Evolutionary conservation across 2,797 vertebrate genomes (phyloP).

Genomic region (Erpetoichthys calabaricus): DNA sequence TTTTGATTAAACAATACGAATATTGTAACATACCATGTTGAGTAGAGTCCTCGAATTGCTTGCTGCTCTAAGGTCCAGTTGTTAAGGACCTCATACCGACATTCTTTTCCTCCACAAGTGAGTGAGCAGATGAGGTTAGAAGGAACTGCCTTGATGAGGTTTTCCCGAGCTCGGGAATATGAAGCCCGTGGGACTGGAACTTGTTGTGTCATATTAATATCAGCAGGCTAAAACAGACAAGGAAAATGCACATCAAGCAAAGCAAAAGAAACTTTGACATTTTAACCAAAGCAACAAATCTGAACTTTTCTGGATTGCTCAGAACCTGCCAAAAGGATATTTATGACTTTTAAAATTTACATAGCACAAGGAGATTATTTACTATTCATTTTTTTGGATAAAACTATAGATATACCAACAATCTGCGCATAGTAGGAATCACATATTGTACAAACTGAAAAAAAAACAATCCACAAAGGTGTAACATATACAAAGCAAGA

Average conservation of each 20-base stretch:
- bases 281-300: too few relatives aligned
- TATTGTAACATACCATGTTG: constrained; percentile 50
- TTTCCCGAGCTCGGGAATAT: constrained; percentile 63
- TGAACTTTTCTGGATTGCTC: too few relatives aligned
- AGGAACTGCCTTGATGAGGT: constrained; percentile 54
- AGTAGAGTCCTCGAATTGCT: constrained; percentile 56
- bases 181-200: constrained; percentile 47
- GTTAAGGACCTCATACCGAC: constrained; percentile 59
- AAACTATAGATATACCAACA: too few relatives aligned
- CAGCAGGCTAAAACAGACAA: not conserved
- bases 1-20: not conserved
- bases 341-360: too few relatives aligned
- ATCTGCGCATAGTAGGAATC: too few relatives aligned
- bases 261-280: too few relatives aligned
- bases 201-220: constrained; percentile 24
- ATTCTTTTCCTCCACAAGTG: constrained; percentile 56
- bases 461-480: too few relatives aligned
- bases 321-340: too few relatives aligned
- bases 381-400: too few relatives aligned
- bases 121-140: constrained; percentile 58
- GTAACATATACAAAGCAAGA: too few relatives aligned
- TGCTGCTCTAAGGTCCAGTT: constrained; percentile 57
- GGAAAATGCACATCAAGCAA: not conserved
- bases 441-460: too few relatives aligned
- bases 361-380: too few relatives aligned